A percentile compares a stretch with the other conserved stretches of the same genome.
Conservation (phyloP, 2,888 invertebrate species). For the Platycheirus albimanus region DNA sequence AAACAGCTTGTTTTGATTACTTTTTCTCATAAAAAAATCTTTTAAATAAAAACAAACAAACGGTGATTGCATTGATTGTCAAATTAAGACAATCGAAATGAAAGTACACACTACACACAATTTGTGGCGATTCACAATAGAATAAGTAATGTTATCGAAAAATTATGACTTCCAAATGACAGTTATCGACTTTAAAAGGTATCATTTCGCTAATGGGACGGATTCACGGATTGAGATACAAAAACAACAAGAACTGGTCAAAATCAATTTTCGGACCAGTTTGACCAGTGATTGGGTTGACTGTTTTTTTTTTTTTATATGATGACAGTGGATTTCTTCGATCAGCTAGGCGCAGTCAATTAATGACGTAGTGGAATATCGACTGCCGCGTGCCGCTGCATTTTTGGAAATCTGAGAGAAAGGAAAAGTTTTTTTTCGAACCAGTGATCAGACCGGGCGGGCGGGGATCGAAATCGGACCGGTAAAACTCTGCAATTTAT, state of each 20-base stretch:
- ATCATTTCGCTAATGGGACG: constrained; percentile 62
- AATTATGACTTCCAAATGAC: constrained; percentile 47
- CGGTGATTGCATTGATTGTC: constrained; percentile 32
- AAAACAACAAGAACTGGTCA: constrained; percentile 15
- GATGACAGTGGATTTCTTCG: constrained; percentile 65
- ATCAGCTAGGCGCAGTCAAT: constrained; percentile 45
- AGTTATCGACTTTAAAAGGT: constrained; percentile 37
- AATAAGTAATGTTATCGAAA: constrained; percentile 29
- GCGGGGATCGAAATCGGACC: no score
- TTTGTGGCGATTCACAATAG: constrained; percentile 1
- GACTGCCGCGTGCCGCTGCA: constrained; percentile 25
- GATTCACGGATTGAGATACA: constrained; percentile 40
- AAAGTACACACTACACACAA: constrained; percentile 43
- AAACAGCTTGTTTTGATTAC: constrained; percentile 48
- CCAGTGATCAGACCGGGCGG: background rate
- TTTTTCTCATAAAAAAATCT: constrained; percentile 8
- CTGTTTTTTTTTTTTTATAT: background rate
- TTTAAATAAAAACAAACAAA: background rate
- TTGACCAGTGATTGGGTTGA: constrained; percentile 35
- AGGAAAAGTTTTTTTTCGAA: constrained; percentile 64
- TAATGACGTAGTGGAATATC: constrained; percentile 49
- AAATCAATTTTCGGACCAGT: constrained; percentile 51
- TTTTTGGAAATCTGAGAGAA: constrained; percentile 60
- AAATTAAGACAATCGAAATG: constrained; percentile 44
- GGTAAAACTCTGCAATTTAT: no score